Evolutionary conservation across 2,113 vertebrate species (phyloP).

Genomic region (Andinoacara biseriatus): DNA sequence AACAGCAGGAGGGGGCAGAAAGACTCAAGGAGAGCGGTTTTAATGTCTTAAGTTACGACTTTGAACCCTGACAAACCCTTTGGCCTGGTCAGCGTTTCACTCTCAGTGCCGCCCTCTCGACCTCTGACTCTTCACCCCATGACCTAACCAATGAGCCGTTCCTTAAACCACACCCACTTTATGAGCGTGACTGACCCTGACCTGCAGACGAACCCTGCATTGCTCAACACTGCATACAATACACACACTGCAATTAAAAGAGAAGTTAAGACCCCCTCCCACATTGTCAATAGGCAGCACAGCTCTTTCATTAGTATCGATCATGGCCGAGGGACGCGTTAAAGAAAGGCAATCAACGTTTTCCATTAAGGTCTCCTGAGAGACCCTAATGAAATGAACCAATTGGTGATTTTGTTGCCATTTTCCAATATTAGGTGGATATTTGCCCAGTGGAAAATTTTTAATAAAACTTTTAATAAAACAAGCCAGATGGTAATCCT

Average conservation of each 20-base stretch:
- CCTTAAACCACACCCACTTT: slow-evolving; percentile 63
- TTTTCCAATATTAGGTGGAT: neutral
- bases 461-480: too few relatives aligned
- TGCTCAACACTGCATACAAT: slow-evolving; percentile 37
- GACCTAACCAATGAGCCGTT: slow-evolving; percentile 64
- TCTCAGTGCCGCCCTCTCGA: slow-evolving; percentile 48
- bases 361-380: slow-evolving; percentile 13
- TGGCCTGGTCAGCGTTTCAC: slow-evolving; percentile 65
- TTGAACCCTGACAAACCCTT: slow-evolving; percentile 65
- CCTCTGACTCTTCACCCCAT: slow-evolving; percentile 51
- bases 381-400: slow-evolving; percentile 2
- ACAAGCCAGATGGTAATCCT: neutral
- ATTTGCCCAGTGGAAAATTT: neutral
- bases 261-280: slow-evolving; percentile 30
- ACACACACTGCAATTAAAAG: slow-evolving; percentile 25
- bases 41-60: slow-evolving; percentile 70
- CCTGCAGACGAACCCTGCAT: slow-evolving; percentile 61
- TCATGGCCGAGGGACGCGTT: slow-evolving; percentile 21
- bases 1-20: slow-evolving; percentile 12
- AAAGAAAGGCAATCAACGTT: slow-evolving; percentile 40
- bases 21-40: neutral
- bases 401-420: neutral
- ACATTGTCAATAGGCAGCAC: slow-evolving; percentile 17
- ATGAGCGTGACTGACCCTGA: slow-evolving; percentile 73
- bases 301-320: slow-evolving; percentile 41